A percentile compares a stretch with the other conserved stretches of the same genome.
phyloP scores from a whole-genome alignment of 2,797 vertebrate species.

The Phrynocephalus forsythii region DNA sequence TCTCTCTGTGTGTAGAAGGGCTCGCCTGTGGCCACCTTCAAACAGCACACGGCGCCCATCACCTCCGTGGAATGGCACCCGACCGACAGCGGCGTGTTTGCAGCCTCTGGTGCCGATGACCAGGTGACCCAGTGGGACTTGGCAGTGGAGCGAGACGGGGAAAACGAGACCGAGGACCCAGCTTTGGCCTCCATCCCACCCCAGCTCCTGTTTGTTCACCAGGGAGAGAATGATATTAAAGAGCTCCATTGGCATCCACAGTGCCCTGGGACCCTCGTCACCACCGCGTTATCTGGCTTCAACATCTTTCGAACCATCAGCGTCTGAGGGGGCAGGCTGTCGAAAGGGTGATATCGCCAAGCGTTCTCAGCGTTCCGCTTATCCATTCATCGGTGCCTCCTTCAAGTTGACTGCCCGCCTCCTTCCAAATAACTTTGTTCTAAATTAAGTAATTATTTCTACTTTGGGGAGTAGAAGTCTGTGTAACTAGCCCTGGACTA shows the following conservation, averaged over 20 bases:
- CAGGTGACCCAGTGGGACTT: slow-evolving; percentile 93
- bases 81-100: slow-evolving; percentile 88
- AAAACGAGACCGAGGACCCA: slow-evolving; percentile 72
- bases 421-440: background rate
- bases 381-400: background rate
- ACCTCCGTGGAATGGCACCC: slow-evolving; percentile 94
- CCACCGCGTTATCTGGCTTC: slow-evolving; percentile 89
- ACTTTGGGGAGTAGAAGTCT: background rate
- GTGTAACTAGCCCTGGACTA: background rate
- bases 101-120: slow-evolving; percentile 87
- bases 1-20: slow-evolving; percentile 76
- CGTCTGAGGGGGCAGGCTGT: slow-evolving; percentile 69
- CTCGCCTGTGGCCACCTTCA: slow-evolving; percentile 88
- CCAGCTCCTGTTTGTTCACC: slow-evolving; percentile 92
- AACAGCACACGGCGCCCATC: slow-evolving; percentile 90
- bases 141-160: slow-evolving; percentile 88
- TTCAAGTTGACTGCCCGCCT: background rate
- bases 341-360: background rate
- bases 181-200: slow-evolving; percentile 83
- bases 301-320: slow-evolving; percentile 93
- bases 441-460: background rate
- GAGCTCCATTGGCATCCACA: slow-evolving; percentile 95
- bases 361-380: background rate
- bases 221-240: slow-evolving; percentile 92
- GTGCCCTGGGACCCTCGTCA: slow-evolving; percentile 86